phyloP scores from a whole-genome alignment of 1,140 invertebrate species.

The Littorina saxatilis region DNA sequence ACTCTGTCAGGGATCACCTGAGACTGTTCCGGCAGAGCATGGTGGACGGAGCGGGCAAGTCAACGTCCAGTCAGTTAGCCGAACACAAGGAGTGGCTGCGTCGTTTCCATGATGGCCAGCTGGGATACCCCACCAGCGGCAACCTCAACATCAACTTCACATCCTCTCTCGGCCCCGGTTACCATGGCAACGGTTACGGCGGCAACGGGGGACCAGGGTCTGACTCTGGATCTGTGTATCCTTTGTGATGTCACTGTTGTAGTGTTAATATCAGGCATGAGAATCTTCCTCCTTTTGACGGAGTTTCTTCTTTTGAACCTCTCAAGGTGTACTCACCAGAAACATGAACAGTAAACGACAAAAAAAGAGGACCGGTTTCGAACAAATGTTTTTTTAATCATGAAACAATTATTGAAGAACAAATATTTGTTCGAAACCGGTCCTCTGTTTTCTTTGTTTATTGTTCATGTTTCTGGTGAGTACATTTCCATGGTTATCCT shows the following conservation, averaged over 20 bases:
- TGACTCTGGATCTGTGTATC: conserved; percentile 68
- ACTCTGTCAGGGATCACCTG: conserved; percentile 56
- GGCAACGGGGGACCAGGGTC: conserved; percentile 38
- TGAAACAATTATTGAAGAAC: too few relatives aligned
- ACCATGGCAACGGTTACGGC: neutral
- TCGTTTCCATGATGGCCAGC: conserved; percentile 57
- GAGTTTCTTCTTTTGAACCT: too few relatives aligned
- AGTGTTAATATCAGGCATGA: neutral
- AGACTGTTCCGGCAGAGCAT: conserved; percentile 56
- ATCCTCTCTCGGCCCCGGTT: conserved; percentile 5
- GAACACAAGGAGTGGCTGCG: conserved; percentile 70
- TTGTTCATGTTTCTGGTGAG: too few relatives aligned
- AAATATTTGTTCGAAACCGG: too few relatives aligned
- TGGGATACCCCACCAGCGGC: conserved; percentile 49
- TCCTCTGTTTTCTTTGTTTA: too few relatives aligned
- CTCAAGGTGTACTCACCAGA: too few relatives aligned
- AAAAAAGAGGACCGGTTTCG: too few relatives aligned
- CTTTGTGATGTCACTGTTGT: conserved; percentile 43
- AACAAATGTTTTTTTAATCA: too few relatives aligned
- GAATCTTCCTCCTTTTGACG: too few relatives aligned
- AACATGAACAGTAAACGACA: too few relatives aligned
- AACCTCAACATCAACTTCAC: conserved; percentile 39
- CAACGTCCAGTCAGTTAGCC: conserved; percentile 59
- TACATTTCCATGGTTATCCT: too few relatives aligned
- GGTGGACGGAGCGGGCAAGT: conserved; percentile 34